These are phyloP conservation scores for Engystomops pustulosus DNA, from an alignment of 2,113 vertebrate species.

Conservation along the genomic window DNA sequence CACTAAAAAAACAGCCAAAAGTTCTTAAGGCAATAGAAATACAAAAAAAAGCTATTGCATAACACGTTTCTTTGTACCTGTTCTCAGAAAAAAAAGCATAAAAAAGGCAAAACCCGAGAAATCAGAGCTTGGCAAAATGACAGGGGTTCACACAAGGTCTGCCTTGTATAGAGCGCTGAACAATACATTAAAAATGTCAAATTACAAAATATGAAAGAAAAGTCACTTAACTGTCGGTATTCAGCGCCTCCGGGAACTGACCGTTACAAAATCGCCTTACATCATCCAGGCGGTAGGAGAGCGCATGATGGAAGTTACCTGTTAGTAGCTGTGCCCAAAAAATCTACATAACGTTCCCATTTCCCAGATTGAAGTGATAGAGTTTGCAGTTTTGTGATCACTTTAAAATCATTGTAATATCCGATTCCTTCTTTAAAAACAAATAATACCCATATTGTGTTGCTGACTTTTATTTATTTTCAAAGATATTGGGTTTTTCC, in stretches of 20 bases:
- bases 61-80: neutral
- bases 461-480: too few relatives aligned
- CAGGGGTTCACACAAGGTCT: neutral
- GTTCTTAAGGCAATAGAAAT: neutral
- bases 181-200: neutral
- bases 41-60: neutral
- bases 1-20: too few relatives aligned
- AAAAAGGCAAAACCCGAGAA: neutral
- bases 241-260: neutral
- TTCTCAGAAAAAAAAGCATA: neutral
- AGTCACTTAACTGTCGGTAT: neutral
- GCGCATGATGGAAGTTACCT: neutral
- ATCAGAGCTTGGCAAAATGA: neutral
- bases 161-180: neutral
- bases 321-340: neutral
- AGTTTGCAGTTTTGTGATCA: too few relatives aligned
- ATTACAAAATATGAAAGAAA: constrained; percentile 3
- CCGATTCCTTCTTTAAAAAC: too few relatives aligned
- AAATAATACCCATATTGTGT: too few relatives aligned
- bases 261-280: neutral
- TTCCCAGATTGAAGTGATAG: too few relatives aligned
- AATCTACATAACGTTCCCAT: too few relatives aligned
- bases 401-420: too few relatives aligned
- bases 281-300: neutral
- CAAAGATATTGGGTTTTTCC: too few relatives aligned